A percentile compares a stretch with the other conserved stretches of the same genome.
These are phyloP conservation scores for Sternotherus odoratus DNA, from an alignment of 2,797 vertebrate species.

Conservation along the genomic window DNA sequence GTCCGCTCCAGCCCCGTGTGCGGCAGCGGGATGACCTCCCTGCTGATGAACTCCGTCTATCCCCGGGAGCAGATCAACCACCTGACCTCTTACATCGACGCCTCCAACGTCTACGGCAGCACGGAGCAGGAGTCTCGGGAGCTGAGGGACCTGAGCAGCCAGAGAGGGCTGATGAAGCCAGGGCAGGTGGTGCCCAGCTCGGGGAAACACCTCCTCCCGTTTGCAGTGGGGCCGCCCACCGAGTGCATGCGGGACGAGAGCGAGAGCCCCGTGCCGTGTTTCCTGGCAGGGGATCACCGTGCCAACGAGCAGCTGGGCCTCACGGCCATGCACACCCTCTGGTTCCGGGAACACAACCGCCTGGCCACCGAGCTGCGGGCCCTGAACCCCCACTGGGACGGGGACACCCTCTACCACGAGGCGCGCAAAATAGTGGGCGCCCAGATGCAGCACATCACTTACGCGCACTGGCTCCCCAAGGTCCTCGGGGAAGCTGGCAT, in stretches of 20 bases:
- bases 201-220: slow-evolving; percentile 77
- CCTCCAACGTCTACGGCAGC: slow-evolving; percentile 80
- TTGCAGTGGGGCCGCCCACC: slow-evolving; percentile 76
- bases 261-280: slow-evolving; percentile 77
- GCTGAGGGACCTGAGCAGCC: slow-evolving; percentile 68
- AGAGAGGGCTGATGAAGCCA: slow-evolving; percentile 64
- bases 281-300: slow-evolving; percentile 79
- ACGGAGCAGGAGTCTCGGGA: slow-evolving; percentile 73
- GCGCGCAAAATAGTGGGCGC: slow-evolving; percentile 79
- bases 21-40: slow-evolving; percentile 79
- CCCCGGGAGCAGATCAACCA: slow-evolving; percentile 82
- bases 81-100: slow-evolving; percentile 78
- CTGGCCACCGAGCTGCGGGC: slow-evolving; percentile 47
- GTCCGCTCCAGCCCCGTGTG: slow-evolving; percentile 80
- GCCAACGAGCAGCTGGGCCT: slow-evolving; percentile 81
- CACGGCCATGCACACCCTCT: slow-evolving; percentile 80
- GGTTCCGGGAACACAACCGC: slow-evolving; percentile 82
- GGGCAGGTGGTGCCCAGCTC: slow-evolving; percentile 63
- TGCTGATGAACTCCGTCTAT: slow-evolving; percentile 79
- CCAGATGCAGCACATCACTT: slow-evolving; percentile 82
- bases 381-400: slow-evolving; percentile 81
- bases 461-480: slow-evolving; percentile 80
- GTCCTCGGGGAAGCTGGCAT: slow-evolving; percentile 78
- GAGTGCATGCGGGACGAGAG: slow-evolving; percentile 82
- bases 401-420: slow-evolving; percentile 78